These are phyloP conservation scores for Chironex yamaguchii DNA, from an alignment of 30 jellyfish, hydroid and myxozoan species.

Conservation along the genomic window DNA sequence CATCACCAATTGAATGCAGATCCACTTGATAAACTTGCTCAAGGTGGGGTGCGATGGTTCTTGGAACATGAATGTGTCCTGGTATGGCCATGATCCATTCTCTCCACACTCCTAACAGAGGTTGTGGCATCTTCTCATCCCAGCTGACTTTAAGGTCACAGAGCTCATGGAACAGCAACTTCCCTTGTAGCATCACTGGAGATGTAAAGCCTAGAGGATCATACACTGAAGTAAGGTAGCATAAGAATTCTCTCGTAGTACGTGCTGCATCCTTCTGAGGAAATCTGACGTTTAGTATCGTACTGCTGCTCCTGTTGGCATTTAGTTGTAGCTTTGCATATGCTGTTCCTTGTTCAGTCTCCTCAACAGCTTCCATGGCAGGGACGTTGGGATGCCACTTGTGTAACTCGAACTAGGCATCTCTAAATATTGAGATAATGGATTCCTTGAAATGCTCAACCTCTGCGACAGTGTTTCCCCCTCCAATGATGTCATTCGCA, in stretches of 20 bases:
- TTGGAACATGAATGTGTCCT: constrained; percentile 6
- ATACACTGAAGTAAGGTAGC: constrained; percentile 42
- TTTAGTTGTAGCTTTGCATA: constrained; percentile 24
- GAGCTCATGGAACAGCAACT: constrained; percentile 16
- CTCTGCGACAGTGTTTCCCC: constrained; percentile 27
- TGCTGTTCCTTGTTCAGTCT: background rate
- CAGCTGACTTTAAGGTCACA: constrained; percentile 52
- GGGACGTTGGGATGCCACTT: constrained; percentile 73
- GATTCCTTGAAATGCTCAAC: background rate
- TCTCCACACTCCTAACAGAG: constrained; percentile 21
- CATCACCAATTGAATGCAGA: constrained; percentile 81
- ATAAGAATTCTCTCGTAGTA: constrained; percentile 54
- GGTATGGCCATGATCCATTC: constrained; percentile 25
- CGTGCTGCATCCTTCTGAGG: constrained; percentile 3
- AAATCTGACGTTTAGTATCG: constrained; percentile 61
- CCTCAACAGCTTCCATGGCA: constrained; percentile 26
- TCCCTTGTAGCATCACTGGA: constrained; percentile 60
- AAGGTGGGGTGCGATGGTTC: constrained; percentile 14
- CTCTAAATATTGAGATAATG: constrained; percentile 10
- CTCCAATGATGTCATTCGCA: constrained; percentile 64
- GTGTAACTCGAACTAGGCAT: constrained; percentile 63
- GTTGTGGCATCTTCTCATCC: constrained; percentile 62
- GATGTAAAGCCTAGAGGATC: constrained; percentile 68
- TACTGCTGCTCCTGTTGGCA: constrained; percentile 24
- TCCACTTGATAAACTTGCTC: constrained; percentile 29